A percentile compares a stretch with the other conserved stretches of the same genome.
Evolutionary conservation across 2,797 vertebrate species (phyloP).

Genomic region (Varecia variegata): DNA sequence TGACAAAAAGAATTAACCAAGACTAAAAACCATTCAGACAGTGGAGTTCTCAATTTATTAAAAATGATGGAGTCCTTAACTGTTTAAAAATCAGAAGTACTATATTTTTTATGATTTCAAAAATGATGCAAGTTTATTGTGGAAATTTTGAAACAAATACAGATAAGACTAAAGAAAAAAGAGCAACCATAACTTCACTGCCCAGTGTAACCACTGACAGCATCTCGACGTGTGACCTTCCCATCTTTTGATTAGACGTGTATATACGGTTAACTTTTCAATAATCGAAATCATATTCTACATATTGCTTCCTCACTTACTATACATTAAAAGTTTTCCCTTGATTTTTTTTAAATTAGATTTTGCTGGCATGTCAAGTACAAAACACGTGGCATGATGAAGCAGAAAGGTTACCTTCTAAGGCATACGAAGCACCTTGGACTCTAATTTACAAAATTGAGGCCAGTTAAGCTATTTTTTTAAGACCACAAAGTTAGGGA

Average conservation of each 20-base stretch:
- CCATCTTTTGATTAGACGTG: background rate
- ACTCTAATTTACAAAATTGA: background rate
- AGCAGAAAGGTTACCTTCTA: background rate
- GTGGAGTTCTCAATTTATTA: background rate
- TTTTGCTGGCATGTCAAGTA: background rate
- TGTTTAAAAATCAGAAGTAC: background rate
- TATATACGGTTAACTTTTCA: background rate
- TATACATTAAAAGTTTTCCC: background rate
- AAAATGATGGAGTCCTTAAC: background rate
- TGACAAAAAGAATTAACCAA: background rate
- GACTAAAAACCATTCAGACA: background rate
- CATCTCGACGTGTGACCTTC: accelerated
- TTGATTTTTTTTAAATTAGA: background rate
- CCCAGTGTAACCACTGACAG: background rate
- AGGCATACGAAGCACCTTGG: background rate
- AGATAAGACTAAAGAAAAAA: background rate
- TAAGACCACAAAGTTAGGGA: background rate
- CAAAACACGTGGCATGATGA: background rate
- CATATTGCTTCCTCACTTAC: background rate
- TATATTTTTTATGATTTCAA: background rate
- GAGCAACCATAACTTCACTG: background rate
- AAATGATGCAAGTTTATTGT: background rate
- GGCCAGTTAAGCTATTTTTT: background rate
- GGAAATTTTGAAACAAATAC: background rate
- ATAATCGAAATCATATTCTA: background rate